These are phyloP conservation scores for Pristionchus maxplancki DNA, from an alignment of 2,888 invertebrate genomes.

Conservation along the genomic window DNA sequence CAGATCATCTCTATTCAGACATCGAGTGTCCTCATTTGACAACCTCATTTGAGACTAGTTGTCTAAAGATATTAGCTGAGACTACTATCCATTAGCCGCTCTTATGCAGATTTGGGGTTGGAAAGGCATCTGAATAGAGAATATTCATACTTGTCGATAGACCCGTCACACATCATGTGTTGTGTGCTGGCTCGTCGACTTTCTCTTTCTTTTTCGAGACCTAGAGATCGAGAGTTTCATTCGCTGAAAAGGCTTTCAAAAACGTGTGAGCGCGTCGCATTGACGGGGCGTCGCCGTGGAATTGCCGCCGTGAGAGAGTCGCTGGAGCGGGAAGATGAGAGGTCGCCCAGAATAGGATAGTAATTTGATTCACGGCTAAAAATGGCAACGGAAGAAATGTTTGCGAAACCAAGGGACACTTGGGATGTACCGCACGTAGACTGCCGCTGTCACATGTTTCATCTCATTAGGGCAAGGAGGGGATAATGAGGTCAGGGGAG, in stretches of 20 bases:
- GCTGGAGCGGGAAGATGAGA: neutral
- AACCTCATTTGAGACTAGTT: too few species aligned
- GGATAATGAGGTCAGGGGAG: conserved; percentile 13
- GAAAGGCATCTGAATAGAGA: too few species aligned
- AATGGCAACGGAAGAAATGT: neutral
- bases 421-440: neutral
- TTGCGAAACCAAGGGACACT: neutral
- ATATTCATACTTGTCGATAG: too few species aligned
- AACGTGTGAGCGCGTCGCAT: neutral
- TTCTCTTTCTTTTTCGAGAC: neutral
- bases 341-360: neutral
- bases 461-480: neutral
- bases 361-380: neutral
- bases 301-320: neutral
- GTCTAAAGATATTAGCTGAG: too few species aligned
- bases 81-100: too few species aligned
- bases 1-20: too few species aligned
- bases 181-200: too few species aligned
- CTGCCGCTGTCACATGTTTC: neutral
- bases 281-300: neutral
- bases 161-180: too few species aligned
- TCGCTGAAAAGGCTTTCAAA: neutral
- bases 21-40: neutral
- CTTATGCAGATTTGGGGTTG: too few species aligned
- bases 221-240: neutral